Conservation (phyloP, 2,888 invertebrate genomes). For the Endotricha flammealis region DNA sequence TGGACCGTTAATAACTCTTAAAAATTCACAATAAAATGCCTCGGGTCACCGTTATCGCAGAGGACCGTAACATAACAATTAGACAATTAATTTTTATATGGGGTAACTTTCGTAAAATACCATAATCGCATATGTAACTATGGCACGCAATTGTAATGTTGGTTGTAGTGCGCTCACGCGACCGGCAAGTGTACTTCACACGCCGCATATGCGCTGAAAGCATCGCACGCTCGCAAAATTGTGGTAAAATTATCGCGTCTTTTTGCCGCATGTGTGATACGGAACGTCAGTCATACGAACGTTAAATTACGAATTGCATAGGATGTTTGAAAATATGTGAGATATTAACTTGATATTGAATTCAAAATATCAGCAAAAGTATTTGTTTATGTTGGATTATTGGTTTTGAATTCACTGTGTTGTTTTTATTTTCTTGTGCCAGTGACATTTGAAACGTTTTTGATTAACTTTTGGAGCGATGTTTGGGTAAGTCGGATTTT, state of each 20-base stretch:
- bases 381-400: neutral
- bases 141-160: slow-evolving; percentile 25
- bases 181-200: slow-evolving; percentile 35
- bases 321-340: no score
- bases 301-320: no score
- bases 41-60: slow-evolving; percentile 27
- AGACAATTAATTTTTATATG: slow-evolving; percentile 26
- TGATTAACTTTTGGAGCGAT: neutral
- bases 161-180: slow-evolving; percentile 22
- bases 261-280: no score
- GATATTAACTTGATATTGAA: slow-evolving; percentile 4
- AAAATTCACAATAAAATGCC: no score
- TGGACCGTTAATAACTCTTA: slow-evolving; percentile 4
- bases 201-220: slow-evolving; percentile 29
- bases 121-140: slow-evolving; percentile 42
- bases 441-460: slow-evolving; percentile 2
- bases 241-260: no score
- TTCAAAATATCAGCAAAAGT: no score
- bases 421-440: neutral
- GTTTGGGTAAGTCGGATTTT: slow-evolving; percentile 1
- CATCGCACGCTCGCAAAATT: slow-evolving; percentile 36
- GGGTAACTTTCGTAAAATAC: slow-evolving; percentile 51
- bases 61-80: slow-evolving; percentile 26
- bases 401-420: neutral
- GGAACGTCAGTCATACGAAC: no score